A percentile compares a stretch with the other conserved stretches of the same genome.
phyloP scores from a whole-genome alignment of 2,113 vertebrate species.

The Scomber colias region DNA sequence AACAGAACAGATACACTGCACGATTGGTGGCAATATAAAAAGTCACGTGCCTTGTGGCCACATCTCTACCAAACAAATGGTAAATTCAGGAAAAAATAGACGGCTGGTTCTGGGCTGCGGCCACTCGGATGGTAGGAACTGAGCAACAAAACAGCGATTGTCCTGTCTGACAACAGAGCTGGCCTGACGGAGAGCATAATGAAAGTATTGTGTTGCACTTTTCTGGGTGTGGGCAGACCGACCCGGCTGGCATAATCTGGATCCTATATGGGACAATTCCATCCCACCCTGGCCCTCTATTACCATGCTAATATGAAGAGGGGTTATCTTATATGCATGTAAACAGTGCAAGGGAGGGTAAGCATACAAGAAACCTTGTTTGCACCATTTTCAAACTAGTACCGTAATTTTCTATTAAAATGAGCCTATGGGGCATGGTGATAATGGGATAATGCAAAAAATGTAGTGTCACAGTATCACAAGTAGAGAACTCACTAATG shows the following conservation, averaged over 20 bases:
- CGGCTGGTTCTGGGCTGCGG: slow-evolving; percentile 63
- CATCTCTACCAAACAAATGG: slow-evolving; percentile 71
- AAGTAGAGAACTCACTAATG: neutral
- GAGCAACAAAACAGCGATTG: slow-evolving; percentile 79
- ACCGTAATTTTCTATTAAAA: no score
- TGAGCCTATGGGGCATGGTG: no score
- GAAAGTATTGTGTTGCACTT: slow-evolving; percentile 77
- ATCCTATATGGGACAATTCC: slow-evolving; percentile 76
- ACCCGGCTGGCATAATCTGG: slow-evolving; percentile 74
- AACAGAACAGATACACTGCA: slow-evolving; percentile 25
- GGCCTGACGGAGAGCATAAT: slow-evolving; percentile 77
- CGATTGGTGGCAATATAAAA: slow-evolving; percentile 33
- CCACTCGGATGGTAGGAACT: slow-evolving; percentile 63
- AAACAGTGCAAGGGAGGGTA: neutral
- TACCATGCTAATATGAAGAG: slow-evolving; percentile 23
- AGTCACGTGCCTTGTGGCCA: slow-evolving; percentile 62
- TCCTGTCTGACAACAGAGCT: slow-evolving; percentile 75
- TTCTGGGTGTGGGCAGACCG: slow-evolving; percentile 70
- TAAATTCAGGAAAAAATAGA: slow-evolving; percentile 79
- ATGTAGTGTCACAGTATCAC: neutral
- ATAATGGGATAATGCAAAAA: neutral
- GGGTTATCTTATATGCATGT: slow-evolving; percentile 8
- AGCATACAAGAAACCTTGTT: neutral
- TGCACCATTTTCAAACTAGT: neutral
- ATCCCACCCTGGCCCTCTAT: slow-evolving; percentile 55